Conservation (phyloP, 2,113 vertebrate species). For the Onychostoma macrolepis region DNA sequence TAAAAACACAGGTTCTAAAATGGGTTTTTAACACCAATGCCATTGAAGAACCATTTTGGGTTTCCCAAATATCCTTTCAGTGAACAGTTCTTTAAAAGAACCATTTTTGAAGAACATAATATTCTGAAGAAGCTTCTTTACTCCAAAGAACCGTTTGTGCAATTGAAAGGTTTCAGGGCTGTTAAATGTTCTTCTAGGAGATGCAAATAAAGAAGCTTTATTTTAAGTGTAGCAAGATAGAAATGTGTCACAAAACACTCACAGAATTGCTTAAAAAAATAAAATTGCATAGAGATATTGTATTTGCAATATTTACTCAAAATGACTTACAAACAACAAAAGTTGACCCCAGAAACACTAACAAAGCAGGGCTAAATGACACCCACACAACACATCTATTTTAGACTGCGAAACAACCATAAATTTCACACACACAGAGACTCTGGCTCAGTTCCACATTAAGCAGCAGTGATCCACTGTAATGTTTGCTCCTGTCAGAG, state of each 20-base stretch:
- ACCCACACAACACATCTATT: not conserved
- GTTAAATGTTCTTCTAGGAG: too few relatives aligned
- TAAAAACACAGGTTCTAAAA: too few relatives aligned
- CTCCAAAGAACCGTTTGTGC: not conserved
- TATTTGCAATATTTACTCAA: not conserved
- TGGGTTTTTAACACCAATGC: too few relatives aligned
- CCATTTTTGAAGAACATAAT: not conserved
- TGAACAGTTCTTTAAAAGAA: not conserved
- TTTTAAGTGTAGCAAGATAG: too few relatives aligned
- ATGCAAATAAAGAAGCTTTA: too few relatives aligned
- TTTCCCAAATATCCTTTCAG: not conserved
- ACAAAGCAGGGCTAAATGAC: not conserved
- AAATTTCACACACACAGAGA: constrained; percentile 17
- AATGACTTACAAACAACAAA: not conserved
- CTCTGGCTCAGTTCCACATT: constrained; percentile 21
- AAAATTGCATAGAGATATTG: not conserved
- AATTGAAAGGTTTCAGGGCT: not conserved
- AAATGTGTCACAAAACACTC: too few relatives aligned
- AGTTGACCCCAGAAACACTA: too few relatives aligned
- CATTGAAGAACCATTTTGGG: not conserved
- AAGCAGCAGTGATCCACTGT: not conserved
- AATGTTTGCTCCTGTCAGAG: constrained; percentile 64
- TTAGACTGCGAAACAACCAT: not conserved
- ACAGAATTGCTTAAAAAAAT: not conserved
- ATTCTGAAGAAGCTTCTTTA: not conserved